Evolutionary conservation across 2,113 vertebrate genomes (phyloP).

Genomic region (Hylia prasina): DNA sequence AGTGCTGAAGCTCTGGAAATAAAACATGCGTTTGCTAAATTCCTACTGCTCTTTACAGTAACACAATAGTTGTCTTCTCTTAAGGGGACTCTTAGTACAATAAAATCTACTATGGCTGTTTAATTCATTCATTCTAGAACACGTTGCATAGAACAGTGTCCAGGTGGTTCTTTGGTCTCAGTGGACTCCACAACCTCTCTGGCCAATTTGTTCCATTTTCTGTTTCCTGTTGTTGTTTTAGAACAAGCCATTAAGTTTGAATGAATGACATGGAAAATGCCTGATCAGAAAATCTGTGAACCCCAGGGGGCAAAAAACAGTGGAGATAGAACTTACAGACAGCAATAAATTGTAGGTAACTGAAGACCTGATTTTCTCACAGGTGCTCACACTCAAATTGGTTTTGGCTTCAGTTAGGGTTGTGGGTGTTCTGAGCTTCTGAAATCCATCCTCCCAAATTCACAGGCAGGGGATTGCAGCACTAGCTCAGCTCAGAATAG

Average conservation of each 20-base stretch:
- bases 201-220: background rate
- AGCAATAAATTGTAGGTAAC: background rate
- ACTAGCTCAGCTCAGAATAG: background rate
- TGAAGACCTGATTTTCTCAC: background rate
- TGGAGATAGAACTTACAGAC: background rate
- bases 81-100: background rate
- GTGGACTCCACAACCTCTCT: background rate
- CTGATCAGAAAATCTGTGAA: background rate
- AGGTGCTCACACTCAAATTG: background rate
- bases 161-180: background rate
- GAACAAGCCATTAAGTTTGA: background rate
- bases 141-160: background rate
- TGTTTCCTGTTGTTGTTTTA: background rate
- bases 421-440: background rate
- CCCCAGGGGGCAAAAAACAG: background rate
- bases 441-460: background rate
- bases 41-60: background rate
- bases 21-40: background rate
- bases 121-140: background rate
- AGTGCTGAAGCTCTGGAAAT: background rate
- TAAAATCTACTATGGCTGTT: background rate
- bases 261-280: background rate
- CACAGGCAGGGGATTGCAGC: rapidly evolving
- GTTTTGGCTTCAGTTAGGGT: background rate
- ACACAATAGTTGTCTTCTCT: background rate